A percentile compares a stretch with the other conserved stretches of the same genome.
Conservation (phyloP, 2,113 vertebrate species). For the Cephalopholis sonnerati region DNA sequence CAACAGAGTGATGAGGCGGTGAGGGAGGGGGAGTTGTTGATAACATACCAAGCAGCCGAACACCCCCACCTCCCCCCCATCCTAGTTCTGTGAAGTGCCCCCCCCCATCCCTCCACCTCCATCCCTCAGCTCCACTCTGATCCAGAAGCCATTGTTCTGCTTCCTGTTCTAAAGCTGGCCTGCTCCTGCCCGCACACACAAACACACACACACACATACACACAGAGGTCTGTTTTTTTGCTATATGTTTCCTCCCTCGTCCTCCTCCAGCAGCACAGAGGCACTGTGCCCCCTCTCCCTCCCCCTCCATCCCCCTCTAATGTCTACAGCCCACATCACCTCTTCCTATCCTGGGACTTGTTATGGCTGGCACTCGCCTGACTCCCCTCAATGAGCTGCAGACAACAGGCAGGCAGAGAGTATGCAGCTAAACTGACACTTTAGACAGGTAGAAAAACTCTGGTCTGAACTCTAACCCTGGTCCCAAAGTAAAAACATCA, state of each 20-base stretch:
- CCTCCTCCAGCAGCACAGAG: conserved; percentile 11
- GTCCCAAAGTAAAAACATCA: background rate
- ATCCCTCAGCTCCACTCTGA: conserved; percentile 54
- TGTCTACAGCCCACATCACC: conserved; percentile 73
- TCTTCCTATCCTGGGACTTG: conserved; percentile 74
- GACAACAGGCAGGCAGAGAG: background rate
- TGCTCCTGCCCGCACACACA: conserved; percentile 21
- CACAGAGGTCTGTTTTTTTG: conserved; percentile 70
- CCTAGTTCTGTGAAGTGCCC: conserved; percentile 3
- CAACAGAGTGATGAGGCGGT: conserved; percentile 9
- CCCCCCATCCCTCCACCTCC: conserved; percentile 36
- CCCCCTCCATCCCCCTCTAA: conserved; percentile 51
- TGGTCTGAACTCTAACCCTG: background rate
- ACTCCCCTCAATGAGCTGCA: background rate
- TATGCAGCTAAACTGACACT: too few species aligned
- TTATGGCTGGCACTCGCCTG: conserved; percentile 58
- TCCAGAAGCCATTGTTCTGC: conserved; percentile 75
- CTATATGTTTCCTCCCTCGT: conserved; percentile 66
- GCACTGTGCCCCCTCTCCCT: conserved; percentile 40
- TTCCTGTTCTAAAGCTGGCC: conserved; percentile 81
- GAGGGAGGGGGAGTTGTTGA: conserved; percentile 33
- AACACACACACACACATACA: conserved; percentile 19
- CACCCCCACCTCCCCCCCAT: conserved; percentile 5
- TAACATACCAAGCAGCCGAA: conserved; percentile 55
- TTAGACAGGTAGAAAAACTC: background rate